Evolutionary conservation across 1,140 invertebrate genomes (phyloP).

Genomic region (Phymorhynchus buccinoides): DNA sequence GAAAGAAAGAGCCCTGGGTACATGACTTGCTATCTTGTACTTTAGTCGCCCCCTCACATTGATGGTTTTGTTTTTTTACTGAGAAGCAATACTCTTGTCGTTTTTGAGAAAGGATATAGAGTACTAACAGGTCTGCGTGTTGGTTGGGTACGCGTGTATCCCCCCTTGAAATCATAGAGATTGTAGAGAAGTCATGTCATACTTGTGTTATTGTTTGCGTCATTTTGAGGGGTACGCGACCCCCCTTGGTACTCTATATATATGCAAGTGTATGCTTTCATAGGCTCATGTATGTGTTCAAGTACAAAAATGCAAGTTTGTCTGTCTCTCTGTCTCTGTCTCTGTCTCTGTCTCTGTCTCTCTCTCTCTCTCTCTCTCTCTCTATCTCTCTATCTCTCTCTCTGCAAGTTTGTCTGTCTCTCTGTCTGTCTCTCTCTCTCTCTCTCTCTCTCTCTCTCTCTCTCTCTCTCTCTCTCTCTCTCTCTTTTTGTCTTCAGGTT

Average conservation of each 20-base stretch:
- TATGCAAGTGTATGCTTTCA: not conserved
- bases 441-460: not conserved
- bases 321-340: not conserved
- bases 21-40: no score
- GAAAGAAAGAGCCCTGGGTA: conserved; percentile 2
- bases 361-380: not conserved
- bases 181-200: no score
- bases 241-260: no score
- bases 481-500: not conserved
- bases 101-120: no score
- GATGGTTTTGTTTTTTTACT: no score
- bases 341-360: not conserved
- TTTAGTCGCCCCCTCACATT: no score
- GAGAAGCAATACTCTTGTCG: no score
- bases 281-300: not conserved
- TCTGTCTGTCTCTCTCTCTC: not conserved
- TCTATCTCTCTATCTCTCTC: not conserved
- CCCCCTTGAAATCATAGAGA: no score
- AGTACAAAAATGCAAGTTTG: not conserved
- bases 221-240: no score
- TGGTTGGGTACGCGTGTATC: no score
- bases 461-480: not conserved
- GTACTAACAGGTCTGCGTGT: no score
- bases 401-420: not conserved
- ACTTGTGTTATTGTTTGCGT: no score